Evolutionary conservation across 2,888 invertebrate species (phyloP).

Genomic region (Rapana venosa): DNA sequence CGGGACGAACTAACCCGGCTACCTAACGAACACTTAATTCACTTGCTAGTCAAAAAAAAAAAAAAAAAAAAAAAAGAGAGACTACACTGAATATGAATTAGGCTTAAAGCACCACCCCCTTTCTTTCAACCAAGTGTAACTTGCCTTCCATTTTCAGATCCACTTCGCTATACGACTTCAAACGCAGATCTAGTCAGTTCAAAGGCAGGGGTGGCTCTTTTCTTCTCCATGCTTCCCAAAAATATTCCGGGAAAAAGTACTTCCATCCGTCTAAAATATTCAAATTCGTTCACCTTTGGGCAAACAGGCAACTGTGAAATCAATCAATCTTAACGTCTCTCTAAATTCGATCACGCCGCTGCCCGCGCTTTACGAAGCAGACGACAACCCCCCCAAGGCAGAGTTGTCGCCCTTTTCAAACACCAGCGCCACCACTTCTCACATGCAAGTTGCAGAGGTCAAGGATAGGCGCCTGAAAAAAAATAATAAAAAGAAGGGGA

Average conservation of each 20-base stretch:
- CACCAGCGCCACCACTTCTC: not conserved
- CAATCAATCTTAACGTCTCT: constrained; percentile 18
- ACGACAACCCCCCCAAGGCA: constrained; percentile 7
- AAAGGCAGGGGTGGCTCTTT: too few relatives aligned
- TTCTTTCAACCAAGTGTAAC: too few relatives aligned
- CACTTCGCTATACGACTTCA: too few relatives aligned
- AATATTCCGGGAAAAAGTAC: not conserved
- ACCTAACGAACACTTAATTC: too few relatives aligned
- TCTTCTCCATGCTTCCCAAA: too few relatives aligned
- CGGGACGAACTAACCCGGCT: too few relatives aligned
- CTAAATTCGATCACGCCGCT: not conserved
- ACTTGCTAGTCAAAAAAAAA: not conserved
- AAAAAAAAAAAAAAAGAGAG: not conserved
- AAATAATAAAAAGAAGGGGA: not conserved
- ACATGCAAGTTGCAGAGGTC: not conserved
- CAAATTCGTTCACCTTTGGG: not conserved
- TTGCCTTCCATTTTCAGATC: too few relatives aligned
- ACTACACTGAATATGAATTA: too few relatives aligned
- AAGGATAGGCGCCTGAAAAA: not conserved
- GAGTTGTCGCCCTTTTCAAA: constrained; percentile 5
- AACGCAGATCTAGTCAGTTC: too few relatives aligned
- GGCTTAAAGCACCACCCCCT: too few relatives aligned
- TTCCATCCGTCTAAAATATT: not conserved
- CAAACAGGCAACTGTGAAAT: not conserved
- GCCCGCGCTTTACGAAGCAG: not conserved